Base-by-base conservation (phyloP, 1,140 invertebrate genomes). In the Drosophila nikananu region DNA sequence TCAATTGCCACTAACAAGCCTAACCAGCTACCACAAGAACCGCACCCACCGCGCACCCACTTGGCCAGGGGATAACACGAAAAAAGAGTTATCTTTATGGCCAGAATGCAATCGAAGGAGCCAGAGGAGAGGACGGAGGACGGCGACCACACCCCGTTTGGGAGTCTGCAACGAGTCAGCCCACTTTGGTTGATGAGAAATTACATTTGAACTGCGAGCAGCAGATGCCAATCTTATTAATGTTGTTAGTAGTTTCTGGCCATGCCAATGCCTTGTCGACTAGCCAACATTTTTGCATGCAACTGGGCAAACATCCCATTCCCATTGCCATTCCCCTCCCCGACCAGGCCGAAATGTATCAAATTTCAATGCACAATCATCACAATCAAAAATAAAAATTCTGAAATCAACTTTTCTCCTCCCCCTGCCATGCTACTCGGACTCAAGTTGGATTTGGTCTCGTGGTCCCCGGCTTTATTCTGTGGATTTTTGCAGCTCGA, bases 311-410 rank as follows among this genome's bases (percentile, higher is more conserved):
- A 27, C 58, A 72, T 42, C 57, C 64, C 60, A 54, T 32, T 55
- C 7, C 51, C 51, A 15, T 21, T 21, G 10, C 54, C 32, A 7
- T 1, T 21, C 25, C n/a, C 15, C n/a, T 15, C 30, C 13, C 68
- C 54, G 52, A 57, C 70, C 72, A 39, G 75, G 66, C 65, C 66
- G 62, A 90, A 90, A 90, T 90, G 86, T 90, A 90, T 90, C 86
- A 90, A 90, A 90, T 90, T 90, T 90, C 86, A 90, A 90, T 90
- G 86, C 86, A 86, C 86, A 90, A 90, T 90, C 86, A 90, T 91
- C 86, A 90, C 86, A 90, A 90, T 90, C 86, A 90, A 90, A 89
- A 90, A 90, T 86, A 90, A 86, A 91, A 91, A 90, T 91, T 91
- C 82, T 84, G 79, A 90, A 89, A 90, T 90, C 81, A 89, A 89